A percentile compares a stretch with the other conserved stretches of the same genome.
phyloP scores from a whole-genome alignment of 92 coral and sea anemone genomes.

The Porites cylindrica region DNA sequence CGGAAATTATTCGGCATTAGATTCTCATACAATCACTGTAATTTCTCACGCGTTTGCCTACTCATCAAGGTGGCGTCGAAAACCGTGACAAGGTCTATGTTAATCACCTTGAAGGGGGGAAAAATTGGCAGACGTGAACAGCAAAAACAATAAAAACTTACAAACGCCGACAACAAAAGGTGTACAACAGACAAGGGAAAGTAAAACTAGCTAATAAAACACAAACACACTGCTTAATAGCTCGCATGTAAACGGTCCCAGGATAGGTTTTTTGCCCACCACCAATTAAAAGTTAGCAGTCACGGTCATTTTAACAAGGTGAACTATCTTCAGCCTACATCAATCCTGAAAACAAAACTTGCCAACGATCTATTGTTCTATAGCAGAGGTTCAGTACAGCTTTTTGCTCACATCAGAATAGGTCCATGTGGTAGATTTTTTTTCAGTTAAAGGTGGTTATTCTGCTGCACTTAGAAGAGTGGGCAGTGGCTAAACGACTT shows the following conservation, averaged over 20 bases:
- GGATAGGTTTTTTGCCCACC: too few species aligned
- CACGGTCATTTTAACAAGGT: too few species aligned
- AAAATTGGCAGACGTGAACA: background rate
- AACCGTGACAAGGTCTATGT: too few species aligned
- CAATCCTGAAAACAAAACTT: background rate
- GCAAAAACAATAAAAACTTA: background rate
- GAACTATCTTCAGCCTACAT: background rate
- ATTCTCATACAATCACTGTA: too few species aligned
- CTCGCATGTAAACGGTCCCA: background rate
- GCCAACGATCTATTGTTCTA: too few species aligned
- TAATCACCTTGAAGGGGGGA: background rate
- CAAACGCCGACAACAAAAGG: background rate
- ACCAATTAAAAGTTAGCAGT: too few species aligned
- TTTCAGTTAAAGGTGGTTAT: constrained; percentile 93
- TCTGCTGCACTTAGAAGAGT: constrained; percentile 96
- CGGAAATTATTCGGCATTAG: too few species aligned
- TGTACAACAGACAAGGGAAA: background rate
- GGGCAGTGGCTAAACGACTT: constrained; percentile 71
- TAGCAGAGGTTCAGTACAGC: too few species aligned
- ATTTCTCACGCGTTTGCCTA: too few species aligned
- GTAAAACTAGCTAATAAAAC: background rate
- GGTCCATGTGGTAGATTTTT: constrained; percentile 99
- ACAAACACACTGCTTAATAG: background rate
- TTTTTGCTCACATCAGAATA: constrained; percentile 89
- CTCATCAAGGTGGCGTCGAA: too few species aligned